Base-by-base conservation (phyloP, 2,888 invertebrate species). In the Tenthredo livida region DNA sequence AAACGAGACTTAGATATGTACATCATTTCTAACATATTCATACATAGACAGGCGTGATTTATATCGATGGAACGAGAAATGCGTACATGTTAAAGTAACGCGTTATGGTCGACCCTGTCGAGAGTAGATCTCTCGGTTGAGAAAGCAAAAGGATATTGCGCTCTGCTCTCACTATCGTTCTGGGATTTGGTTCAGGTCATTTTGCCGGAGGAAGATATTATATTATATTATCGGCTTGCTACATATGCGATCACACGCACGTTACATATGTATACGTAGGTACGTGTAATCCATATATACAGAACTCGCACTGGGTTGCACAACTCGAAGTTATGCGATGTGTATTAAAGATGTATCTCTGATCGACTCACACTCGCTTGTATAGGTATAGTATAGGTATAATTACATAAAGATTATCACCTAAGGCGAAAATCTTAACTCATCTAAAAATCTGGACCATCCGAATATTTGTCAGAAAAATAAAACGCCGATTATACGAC, bases 121-220 rank as follows among this genome's bases (percentile, higher is more conserved):
- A 67, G 67, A 67, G 33, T 33, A 33, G 67, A 33, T 33, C 25
- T 33, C 33, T 15, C 25, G 67, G 17, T 72, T 47, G 73, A 73
- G 73, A 73, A 73, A 73, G 73, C 73, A 73, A 43, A 67, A 67
- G 67, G 29, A 67, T 29, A 15, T 67, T 17, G 12, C 67, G 33
- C 12, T 67, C 12, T 67, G 67, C 33, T 29, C 67, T 47, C 73
- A 61, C 21, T 61, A 61, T 67, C 40, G 47, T 25, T 40, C 12
- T 43, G 9, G n/a, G 47, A 73, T 73, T 73, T 25, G 73, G 73
- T 21, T 17, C 73, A 15, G 67, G 67, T 33, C 33, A 67, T 43
- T 43, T 73, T 43, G 73, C 73, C 73, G 43, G 43, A 73, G 73
- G 61, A 61, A 61, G 54, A 54, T 54, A 54, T 54, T 54, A 54